Evolutionary conservation across 2,888 invertebrate genomes (phyloP), one percentile per base, ranked within the genome.

Genomic region (Caenorhabditis sp.): DNA sequence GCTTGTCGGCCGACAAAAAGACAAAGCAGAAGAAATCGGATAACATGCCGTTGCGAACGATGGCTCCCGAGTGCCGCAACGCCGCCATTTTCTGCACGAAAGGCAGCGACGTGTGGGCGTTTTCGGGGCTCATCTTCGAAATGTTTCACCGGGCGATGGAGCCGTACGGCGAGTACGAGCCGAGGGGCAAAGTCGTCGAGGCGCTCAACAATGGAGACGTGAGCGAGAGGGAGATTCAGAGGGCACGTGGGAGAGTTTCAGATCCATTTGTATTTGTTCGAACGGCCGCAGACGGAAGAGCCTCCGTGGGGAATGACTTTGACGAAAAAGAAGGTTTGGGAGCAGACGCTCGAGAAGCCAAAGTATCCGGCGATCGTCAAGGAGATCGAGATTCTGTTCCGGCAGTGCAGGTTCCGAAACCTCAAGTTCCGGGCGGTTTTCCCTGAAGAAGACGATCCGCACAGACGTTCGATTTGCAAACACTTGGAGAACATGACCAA

Each of bases 121-220:
- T 50, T 39, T 52, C 50, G 13, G 52, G 27, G 1, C 9, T 62
- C 30, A 52, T 62, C 3, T 62, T 39, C 20, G 62, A 62, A 30
- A 17, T 62, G 15, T 62, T 62, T 39, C 62, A 62, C 39, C 26
- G 39, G 5, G 37, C 20, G 0, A 27, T 11, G 9, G 50, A 46
- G 5, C 62, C 62, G 11, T 62, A 20, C 50, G 11, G 17, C 1
- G 62, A 62, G 20, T 62, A 41, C 17, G 41, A 13, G n/a, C 62
- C 62, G n/a, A 2, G 15, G 2, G 37, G 39, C 15, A 24, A 2
- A 2, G 50, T 62, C 8, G 8, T 9, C 8, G 30, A 41, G 11
- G 17, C 26, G 6, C 3, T 62, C 30, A 20, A 8, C 11, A 39
- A 26, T 22, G 27, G 37, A 15, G 26, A 24, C 13, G 61, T 61